A percentile compares a stretch with the other conserved stretches of the same genome.
phyloP scores from a whole-genome alignment of 2,113 vertebrate genomes.

The Mastomys coucha region DNA sequence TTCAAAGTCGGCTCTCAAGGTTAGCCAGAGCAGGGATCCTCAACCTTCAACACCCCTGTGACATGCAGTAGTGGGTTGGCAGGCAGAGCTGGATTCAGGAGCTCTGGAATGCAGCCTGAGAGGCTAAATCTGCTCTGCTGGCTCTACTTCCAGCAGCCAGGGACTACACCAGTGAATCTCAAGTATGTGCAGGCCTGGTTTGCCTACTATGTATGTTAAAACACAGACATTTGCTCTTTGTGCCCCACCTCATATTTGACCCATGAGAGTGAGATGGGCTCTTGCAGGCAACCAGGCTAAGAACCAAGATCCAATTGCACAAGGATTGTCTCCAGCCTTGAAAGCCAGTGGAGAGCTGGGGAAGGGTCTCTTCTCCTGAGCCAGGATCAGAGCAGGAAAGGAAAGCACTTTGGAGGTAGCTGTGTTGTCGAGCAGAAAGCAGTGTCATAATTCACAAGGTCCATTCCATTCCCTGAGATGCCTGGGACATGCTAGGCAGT shows the following conservation, averaged over 20 bases:
- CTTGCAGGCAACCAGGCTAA: not conserved
- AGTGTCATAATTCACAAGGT: not conserved
- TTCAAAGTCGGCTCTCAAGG: not conserved
- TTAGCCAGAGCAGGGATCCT: not conserved
- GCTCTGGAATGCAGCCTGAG: not conserved
- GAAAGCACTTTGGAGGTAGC: not conserved
- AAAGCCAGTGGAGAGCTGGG: too few relatives aligned
- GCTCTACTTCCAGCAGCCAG: not conserved
- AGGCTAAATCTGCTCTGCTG: too few relatives aligned
- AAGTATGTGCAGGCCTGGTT: accelerated
- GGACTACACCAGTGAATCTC: not conserved
- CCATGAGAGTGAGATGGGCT: not conserved
- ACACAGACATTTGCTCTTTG: not conserved
- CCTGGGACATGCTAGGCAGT: not conserved
- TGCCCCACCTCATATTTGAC: not conserved
- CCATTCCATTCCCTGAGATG: not conserved
- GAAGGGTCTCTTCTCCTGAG: not conserved
- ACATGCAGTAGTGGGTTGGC: not conserved
- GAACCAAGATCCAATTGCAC: not conserved
- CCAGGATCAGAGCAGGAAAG: not conserved
- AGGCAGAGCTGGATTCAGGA: not conserved
- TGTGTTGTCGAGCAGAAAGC: not conserved
- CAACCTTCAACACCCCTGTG: accelerated
- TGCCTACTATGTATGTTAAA: not conserved
- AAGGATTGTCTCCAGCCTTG: not conserved